Percentiles rank a stretch among this genome's conserved stretches.
Conservation (phyloP, 92 coral and sea anemone species). For the Paramuricea clavata region DNA sequence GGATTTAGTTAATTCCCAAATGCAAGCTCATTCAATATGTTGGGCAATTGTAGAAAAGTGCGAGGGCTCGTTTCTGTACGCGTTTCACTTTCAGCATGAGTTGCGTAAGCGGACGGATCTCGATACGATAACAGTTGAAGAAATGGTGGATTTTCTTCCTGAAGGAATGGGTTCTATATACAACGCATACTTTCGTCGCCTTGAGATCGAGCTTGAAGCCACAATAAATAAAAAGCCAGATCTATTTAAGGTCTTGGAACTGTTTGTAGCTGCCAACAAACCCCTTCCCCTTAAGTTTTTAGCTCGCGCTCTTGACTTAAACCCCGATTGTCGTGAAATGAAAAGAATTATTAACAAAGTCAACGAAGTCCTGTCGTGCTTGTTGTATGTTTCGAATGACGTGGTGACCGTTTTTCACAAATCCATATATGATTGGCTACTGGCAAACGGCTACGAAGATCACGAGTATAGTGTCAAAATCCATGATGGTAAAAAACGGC, state of each 20-base stretch:
- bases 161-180: background rate
- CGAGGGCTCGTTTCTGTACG: background rate
- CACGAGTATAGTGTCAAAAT: no score
- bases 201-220: background rate
- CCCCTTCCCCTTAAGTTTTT: background rate
- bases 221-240: background rate
- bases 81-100: background rate
- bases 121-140: background rate
- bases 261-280: background rate
- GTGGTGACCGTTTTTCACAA: background rate
- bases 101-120: background rate
- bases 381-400: background rate
- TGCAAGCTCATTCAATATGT: no score
- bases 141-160: background rate
- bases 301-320: background rate
- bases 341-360: background rate
- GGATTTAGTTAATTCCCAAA: background rate
- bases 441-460: background rate
- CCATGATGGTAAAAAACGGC: no score
- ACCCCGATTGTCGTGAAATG: background rate
- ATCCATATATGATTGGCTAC: background rate
- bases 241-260: background rate
- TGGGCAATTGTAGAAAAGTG: background rate
- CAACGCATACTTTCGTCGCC: background rate
- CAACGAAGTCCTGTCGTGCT: background rate